Conservation (phyloP, 2,797 vertebrate genomes). For the Characodon lateralis region DNA sequence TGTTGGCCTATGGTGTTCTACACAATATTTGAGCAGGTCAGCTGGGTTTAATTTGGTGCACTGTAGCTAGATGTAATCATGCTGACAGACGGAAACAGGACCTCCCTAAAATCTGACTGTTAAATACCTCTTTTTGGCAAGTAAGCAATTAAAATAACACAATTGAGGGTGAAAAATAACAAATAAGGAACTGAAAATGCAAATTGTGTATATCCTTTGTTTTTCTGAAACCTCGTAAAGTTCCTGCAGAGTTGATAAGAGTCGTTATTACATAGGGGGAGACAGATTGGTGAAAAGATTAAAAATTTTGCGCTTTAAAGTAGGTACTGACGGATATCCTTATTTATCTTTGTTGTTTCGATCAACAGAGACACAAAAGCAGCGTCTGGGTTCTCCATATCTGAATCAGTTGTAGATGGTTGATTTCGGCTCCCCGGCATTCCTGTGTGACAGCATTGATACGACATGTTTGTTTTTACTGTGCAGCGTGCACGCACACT, state of each 20-base stretch:
- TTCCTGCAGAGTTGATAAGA: not conserved
- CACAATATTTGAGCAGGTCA: not conserved
- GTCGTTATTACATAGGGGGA: not conserved
- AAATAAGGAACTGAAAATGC: not conserved
- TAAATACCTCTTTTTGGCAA: not conserved
- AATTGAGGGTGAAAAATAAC: not conserved
- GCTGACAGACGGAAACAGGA: not conserved
- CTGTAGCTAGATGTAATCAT: not conserved
- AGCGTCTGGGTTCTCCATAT: slow-evolving; percentile 39
- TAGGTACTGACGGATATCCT: not conserved
- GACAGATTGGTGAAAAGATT: not conserved
- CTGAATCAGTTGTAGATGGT: slow-evolving; percentile 40
- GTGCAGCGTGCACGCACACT: not conserved
- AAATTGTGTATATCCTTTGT: not conserved
- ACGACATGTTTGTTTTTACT: not conserved
- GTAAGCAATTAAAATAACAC: not conserved
- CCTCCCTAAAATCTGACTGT: not conserved
- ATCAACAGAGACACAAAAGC: not conserved
- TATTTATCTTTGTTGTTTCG: not conserved
- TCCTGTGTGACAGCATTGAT: slow-evolving; percentile 60
- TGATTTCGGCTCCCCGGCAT: slow-evolving; percentile 54
- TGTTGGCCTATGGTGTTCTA: not conserved
- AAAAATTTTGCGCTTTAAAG: slow-evolving; percentile 38
- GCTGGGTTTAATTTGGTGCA: not conserved
- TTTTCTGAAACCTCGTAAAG: not conserved